phyloP scores from a whole-genome alignment of 2,797 vertebrate species.

The Bufotes viridis region DNA sequence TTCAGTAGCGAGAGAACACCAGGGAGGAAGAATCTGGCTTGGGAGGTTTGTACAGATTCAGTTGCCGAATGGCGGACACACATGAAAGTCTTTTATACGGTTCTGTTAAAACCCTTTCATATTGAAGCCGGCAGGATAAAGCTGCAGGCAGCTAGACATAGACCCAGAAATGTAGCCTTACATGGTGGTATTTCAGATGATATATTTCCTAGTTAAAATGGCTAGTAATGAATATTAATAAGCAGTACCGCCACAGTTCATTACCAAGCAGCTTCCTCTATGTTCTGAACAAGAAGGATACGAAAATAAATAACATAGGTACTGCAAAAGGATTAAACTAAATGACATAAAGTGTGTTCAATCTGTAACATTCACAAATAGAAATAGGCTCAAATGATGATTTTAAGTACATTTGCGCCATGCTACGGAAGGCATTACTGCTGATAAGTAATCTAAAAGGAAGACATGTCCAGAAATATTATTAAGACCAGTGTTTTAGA shows the following conservation, averaged over 20 bases:
- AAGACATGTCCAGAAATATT: not conserved
- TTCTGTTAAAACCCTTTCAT: no score
- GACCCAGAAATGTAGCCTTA: not conserved
- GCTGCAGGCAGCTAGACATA: not conserved
- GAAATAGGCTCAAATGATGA: not conserved
- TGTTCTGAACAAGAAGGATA: not conserved
- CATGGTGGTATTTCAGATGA: not conserved
- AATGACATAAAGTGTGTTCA: not conserved
- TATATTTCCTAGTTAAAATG: not conserved
- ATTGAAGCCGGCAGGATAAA: no score
- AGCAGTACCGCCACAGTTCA: not conserved
- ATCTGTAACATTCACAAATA: not conserved
- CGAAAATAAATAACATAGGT: not conserved
- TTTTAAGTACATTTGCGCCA: not conserved
- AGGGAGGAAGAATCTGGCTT: no score
- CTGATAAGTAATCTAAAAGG: not conserved
- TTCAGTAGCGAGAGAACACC: no score
- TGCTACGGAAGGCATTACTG: not conserved
- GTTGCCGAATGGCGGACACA: no score
- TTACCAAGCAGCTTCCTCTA: not conserved
- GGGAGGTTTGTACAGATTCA: no score
- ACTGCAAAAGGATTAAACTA: not conserved
- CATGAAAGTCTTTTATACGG: no score
- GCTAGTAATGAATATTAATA: no score
- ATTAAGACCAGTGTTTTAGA: not conserved